phyloP scores from a whole-genome alignment of 2,888 invertebrate species.

The Andricus quercusramuli region DNA sequence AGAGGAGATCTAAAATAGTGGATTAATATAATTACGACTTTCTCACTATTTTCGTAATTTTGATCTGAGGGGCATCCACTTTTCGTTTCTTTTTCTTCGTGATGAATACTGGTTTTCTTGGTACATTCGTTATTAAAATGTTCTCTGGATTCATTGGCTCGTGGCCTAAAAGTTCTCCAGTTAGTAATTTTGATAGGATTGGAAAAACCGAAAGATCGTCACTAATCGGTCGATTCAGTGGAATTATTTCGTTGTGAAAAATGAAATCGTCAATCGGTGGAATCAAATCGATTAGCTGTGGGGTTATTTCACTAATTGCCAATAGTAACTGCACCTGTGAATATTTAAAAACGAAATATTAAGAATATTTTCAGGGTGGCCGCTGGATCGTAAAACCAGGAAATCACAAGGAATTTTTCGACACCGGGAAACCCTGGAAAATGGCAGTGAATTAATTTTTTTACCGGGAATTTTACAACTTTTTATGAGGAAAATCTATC shows the following conservation, averaged over 20 bases:
- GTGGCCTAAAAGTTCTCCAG: slow-evolving; percentile 67
- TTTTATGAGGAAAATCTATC: too few species aligned
- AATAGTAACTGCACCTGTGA: slow-evolving; percentile 68
- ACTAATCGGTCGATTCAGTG: slow-evolving; percentile 45
- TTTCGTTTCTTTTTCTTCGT: slow-evolving; percentile 64
- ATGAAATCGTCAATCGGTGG: slow-evolving; percentile 62
- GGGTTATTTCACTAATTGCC: slow-evolving; percentile 62
- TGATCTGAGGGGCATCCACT: slow-evolving; percentile 43
- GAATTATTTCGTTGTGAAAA: slow-evolving; percentile 56
- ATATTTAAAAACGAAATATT: neutral
- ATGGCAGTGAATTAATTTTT: too few species aligned
- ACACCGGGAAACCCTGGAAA: too few species aligned
- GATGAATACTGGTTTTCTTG: slow-evolving; percentile 69
- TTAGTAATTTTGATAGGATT: slow-evolving; percentile 63
- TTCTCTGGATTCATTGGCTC: slow-evolving; percentile 59
- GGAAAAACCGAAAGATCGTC: slow-evolving; percentile 58
- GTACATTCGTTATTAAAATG: slow-evolving; percentile 61
- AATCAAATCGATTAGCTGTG: slow-evolving; percentile 62
- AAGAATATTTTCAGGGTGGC: neutral
- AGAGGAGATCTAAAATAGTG: neutral
- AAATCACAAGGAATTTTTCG: too few species aligned
- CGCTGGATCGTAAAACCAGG: too few species aligned
- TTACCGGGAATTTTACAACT: too few species aligned
- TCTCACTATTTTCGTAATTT: neutral
- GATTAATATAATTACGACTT: neutral